Base-by-base conservation (phyloP, 2,888 invertebrate genomes). In the Cataglyphis rosenhaueri region DNA sequence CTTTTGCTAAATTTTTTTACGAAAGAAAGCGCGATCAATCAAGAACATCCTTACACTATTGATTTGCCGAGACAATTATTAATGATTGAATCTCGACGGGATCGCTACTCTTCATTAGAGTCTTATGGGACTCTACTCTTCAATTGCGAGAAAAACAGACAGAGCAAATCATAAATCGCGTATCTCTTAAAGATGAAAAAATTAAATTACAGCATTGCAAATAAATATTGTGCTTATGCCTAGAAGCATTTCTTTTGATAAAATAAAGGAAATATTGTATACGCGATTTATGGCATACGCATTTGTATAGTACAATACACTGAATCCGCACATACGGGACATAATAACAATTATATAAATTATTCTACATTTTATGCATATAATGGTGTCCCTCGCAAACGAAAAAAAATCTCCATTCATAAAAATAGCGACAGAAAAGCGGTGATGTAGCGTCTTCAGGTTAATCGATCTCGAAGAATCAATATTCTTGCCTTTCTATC, bases 341-440 rank as follows among this genome's bases (percentile, higher is more conserved):
- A 81, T 81, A 81, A 87, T 89, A 90, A 91, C 85, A 85, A 86
- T 84, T 86, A 88, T 82, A 89, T 64, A 75, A 89, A 88, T 89
- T 89, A 89, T 64, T 21, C 59, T 81, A 84, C 25, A 73, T 81
- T 8, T 15, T 62, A 38, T 29, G 41, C 59, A 55, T 29, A 29
- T 29, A 5, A 52, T 21, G 8, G 25, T 38, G 52, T 68, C 38
- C 21, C 25, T 71, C 18, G 5, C 65, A 57, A 73, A 71, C 21
- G 32, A 8, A 82, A 55, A 61, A 61, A 61, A 32, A 68, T 61
- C 44, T 68, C 15, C 29, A 21, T 32, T 32, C 15, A 18, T 6
- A 18, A 18, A 12, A 25, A 52, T 35, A 61, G 29, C 18, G 52
- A 59, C 9, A 76, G 21, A 66, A 68, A 10, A 82, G 61, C 64